phyloP scores from a whole-genome alignment of 2,797 vertebrate species.

The Gymnopithys bicolor region DNA sequence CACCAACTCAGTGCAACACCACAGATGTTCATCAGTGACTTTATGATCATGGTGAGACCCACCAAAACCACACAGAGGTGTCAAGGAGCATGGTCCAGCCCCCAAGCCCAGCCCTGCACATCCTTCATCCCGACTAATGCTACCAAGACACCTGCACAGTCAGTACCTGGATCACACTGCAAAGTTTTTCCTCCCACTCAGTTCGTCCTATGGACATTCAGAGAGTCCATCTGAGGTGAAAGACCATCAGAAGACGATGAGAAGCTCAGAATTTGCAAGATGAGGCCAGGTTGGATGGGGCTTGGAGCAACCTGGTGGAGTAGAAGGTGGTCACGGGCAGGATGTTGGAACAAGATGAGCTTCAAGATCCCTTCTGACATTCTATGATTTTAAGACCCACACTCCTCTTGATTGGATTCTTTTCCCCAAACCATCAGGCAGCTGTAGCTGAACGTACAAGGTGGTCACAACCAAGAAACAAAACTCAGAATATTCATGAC shows the following conservation, averaged over 20 bases:
- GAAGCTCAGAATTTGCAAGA: not conserved
- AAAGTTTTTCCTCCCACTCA: not conserved
- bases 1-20: not conserved
- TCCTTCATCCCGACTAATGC: not conserved
- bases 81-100: not conserved
- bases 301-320: not conserved
- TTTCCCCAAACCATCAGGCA: rapidly evolving
- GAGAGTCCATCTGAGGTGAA: not conserved
- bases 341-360: not conserved
- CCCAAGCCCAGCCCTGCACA: rapidly evolving
- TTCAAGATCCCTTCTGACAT: not conserved
- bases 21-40: rapidly evolving
- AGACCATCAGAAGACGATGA: not conserved
- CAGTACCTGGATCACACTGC: not conserved
- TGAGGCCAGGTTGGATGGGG: not conserved
- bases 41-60: rapidly evolving
- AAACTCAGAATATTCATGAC: not conserved
- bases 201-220: not conserved
- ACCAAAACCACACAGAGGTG: not conserved
- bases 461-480: not conserved
- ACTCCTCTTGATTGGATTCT: rapidly evolving
- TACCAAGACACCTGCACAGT: too few relatives aligned
- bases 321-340: too few relatives aligned
- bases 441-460: rapidly evolving
- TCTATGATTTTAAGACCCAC: not conserved